phyloP scores from a whole-genome alignment of 2,888 invertebrate species.

The Dryomyza anilis region DNA sequence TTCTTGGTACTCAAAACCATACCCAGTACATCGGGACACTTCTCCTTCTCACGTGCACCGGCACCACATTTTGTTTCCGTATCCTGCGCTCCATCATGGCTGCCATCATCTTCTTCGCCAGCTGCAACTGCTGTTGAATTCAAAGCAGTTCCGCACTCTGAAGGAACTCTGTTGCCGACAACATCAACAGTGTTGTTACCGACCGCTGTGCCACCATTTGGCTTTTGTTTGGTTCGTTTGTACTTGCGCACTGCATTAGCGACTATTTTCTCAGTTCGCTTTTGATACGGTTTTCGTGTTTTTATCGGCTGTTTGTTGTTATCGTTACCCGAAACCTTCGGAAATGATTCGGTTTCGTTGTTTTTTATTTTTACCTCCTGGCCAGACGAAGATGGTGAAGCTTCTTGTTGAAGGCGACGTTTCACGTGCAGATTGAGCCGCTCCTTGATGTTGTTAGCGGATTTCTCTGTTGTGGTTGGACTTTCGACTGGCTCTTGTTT shows the following conservation, averaged over 20 bases:
- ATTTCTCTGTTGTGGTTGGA: conserved; percentile 35
- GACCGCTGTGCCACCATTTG: conserved; percentile 26
- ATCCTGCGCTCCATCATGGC: conserved; percentile 40
- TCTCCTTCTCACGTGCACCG: conserved; percentile 48
- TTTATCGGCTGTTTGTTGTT: conserved; percentile 38
- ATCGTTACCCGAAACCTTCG: not conserved
- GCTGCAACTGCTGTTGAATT: conserved; percentile 26
- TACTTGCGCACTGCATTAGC: conserved; percentile 13
- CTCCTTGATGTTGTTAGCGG: conserved; percentile 51
- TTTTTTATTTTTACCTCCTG: conserved; percentile 33
- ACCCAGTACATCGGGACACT: conserved; percentile 54
- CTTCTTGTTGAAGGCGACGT: conserved; percentile 53
- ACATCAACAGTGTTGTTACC: conserved; percentile 19
- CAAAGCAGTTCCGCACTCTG: conserved; percentile 9
- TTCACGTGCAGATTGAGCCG: conserved; percentile 57
- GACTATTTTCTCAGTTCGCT: conserved; percentile 42
- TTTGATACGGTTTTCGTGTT: conserved; percentile 49
- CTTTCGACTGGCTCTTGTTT: conserved; percentile 22
- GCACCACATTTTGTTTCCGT: conserved; percentile 34
- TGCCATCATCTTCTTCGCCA: conserved; percentile 41
- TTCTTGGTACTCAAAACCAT: conserved; percentile 55
- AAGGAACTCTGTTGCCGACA: conserved; percentile 30
- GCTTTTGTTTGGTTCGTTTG: conserved; percentile 42
- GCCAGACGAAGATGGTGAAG: conserved; percentile 27
- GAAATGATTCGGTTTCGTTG: conserved; percentile 25